phyloP scores from a whole-genome alignment of 2,113 vertebrate species.

The Bungarus multicinctus region DNA sequence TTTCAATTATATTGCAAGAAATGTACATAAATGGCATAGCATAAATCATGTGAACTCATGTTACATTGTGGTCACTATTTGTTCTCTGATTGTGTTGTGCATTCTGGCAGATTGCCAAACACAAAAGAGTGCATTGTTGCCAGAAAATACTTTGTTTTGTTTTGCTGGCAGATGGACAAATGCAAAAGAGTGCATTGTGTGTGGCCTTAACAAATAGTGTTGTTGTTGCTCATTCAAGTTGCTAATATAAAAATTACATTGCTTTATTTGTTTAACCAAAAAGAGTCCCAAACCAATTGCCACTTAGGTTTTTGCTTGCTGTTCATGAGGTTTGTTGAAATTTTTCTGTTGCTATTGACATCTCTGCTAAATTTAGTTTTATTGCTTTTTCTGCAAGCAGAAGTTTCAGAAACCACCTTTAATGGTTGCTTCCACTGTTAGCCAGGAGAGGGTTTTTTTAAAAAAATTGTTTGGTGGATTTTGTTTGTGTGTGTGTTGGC shows the following conservation, averaged over 20 bases:
- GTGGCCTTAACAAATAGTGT: not conserved
- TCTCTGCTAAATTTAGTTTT: not conserved
- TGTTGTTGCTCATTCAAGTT: not conserved
- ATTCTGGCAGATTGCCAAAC: not conserved
- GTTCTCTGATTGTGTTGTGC: not conserved
- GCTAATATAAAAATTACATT: not conserved
- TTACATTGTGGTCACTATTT: not conserved
- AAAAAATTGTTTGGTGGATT: not conserved
- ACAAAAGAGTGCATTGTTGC: too few relatives aligned
- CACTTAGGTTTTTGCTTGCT: not conserved
- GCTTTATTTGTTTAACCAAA: not conserved
- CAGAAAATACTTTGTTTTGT: not conserved
- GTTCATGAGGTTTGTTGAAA: not conserved
- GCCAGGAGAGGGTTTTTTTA: not conserved
- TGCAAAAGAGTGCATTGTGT: not conserved
- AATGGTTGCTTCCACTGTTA: not conserved
- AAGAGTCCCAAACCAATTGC: not conserved
- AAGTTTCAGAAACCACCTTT: not conserved
- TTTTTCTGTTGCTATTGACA: not conserved
- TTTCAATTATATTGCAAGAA: too few relatives aligned
- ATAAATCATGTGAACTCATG: not conserved
- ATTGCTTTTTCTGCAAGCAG: not conserved
- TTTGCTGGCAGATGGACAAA: not conserved
- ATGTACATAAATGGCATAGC: not conserved
- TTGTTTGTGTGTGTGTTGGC: not conserved